Base-by-base conservation (phyloP, 2,113 vertebrate species). In the Tupaia tana region DNA sequence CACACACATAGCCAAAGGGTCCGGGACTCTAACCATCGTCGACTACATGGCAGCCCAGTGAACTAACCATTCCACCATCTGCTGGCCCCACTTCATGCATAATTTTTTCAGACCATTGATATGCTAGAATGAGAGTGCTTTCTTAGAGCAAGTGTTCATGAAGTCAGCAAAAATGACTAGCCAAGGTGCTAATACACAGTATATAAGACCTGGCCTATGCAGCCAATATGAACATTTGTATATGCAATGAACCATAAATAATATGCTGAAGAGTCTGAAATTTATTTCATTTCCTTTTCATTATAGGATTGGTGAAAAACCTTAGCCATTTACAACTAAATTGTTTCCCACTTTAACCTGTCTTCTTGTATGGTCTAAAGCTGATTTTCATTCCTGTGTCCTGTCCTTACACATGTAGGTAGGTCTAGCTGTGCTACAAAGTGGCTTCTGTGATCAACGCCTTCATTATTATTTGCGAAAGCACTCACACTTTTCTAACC, bases 391-490 rank as follows among this genome's bases (percentile, higher is more conserved):
- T 86, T 69, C 3, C n/a, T 67, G 22, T 20, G 24, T 73, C 52
- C 54, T 59, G 29, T 70, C 70, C 73, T 88, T 88, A 4, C 9
- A 59, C 56, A n/a, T n/a, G n/a, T 19, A 20, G 31, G 29, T 43
- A 75, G 31, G 43, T 81, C 79, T 89, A 59, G 79, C 63, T 89
- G 67, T 58, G 64, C 61, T 71, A 31, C 24, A 93, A 78, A 12
- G 56, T 85, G 56, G 20, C 29, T 82, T 93, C 34, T 86, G 64
- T 86, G 43, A 85, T 91, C 59, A 69, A 9, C 24, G 29, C 10
- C 27, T 85, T 87, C 80, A 71, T 95, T 67, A 74, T 56, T 94
- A 82, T 78, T 90, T 90, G 73, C 34, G 86, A 89, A 95, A 70
- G 7, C 61, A 89, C 11, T 71, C 67, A 66, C 73, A 66, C 13